A percentile compares a stretch with the other conserved stretches of the same genome.
These are phyloP conservation scores for Charina bottae DNA, from an alignment of 2,113 vertebrate genomes.

Conservation along the genomic window DNA sequence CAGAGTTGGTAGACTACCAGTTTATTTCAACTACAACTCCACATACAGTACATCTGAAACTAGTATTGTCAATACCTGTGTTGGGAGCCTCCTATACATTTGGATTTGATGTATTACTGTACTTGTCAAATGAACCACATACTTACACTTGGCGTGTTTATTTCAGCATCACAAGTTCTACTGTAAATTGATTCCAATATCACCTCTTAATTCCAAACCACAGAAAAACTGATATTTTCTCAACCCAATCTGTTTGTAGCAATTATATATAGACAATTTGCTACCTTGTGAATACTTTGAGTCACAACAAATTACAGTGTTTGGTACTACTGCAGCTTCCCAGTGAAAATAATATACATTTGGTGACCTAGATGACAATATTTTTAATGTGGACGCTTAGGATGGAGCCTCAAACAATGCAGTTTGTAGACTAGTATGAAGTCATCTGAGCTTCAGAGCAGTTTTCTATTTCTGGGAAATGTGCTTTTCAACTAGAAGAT, in stretches of 20 bases:
- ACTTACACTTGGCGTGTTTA: not conserved
- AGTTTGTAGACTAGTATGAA: not conserved
- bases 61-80: not conserved
- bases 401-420: not conserved
- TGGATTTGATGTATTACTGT: not conserved
- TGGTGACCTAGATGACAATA: not conserved
- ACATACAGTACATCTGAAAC: not conserved
- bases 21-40: not conserved
- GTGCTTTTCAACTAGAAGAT: constrained; percentile 2
- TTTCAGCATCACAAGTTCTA: not conserved
- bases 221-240: not conserved
- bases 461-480: constrained; percentile 21
- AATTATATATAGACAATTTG: not conserved
- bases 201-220: not conserved
- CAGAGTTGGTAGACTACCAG: not conserved
- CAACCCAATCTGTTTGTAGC: not conserved
- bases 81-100: not conserved
- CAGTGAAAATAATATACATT: constrained; percentile 15
- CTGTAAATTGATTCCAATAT: not conserved
- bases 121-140: not conserved
- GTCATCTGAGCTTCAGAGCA: constrained; percentile 20
- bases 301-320: not conserved
- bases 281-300: not conserved
- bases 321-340: not conserved
- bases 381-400: constrained; percentile 26